A percentile compares a stretch with the other conserved stretches of the same genome.
Evolutionary conservation across 2,888 invertebrate species (phyloP).

Genomic region (Pristionchus entomophagus): DNA sequence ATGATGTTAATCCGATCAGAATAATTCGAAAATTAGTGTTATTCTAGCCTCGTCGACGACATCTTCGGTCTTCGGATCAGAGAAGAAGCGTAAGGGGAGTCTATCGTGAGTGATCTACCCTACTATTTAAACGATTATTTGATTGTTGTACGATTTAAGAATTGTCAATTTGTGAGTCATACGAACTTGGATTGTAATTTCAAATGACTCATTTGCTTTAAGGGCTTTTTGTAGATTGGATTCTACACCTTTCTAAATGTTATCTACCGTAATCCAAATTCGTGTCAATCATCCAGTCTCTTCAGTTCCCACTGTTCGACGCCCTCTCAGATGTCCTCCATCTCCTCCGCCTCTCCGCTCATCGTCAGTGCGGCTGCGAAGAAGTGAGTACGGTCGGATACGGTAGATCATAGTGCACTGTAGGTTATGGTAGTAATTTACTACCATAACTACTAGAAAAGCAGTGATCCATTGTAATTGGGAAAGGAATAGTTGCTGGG

Average conservation of each 20-base stretch:
- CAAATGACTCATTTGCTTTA: no score
- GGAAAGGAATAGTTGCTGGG: no score
- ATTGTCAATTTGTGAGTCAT: no score
- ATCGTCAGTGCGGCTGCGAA: constrained; percentile 39
- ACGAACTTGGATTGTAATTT: no score
- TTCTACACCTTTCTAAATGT: not conserved
- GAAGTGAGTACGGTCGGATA: constrained; percentile 34
- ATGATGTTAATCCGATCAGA: no score
- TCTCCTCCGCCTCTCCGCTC: not conserved
- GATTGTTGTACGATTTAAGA: no score
- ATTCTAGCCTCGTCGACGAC: not conserved
- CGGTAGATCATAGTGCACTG: not conserved
- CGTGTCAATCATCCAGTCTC: not conserved
- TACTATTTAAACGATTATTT: not conserved
- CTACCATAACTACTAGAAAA: no score
- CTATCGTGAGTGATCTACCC: not conserved
- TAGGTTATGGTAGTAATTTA: not conserved
- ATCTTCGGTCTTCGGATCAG: not conserved
- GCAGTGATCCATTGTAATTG: no score
- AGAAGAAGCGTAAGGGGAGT: constrained; percentile 3
- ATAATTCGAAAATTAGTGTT: no score
- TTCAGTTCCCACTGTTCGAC: not conserved
- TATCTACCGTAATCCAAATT: not conserved
- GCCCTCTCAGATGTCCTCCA: not conserved
- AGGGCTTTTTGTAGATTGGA: no score